Base-by-base conservation (phyloP, 2,113 vertebrate species). In the Tilapia sparmanii region DNA sequence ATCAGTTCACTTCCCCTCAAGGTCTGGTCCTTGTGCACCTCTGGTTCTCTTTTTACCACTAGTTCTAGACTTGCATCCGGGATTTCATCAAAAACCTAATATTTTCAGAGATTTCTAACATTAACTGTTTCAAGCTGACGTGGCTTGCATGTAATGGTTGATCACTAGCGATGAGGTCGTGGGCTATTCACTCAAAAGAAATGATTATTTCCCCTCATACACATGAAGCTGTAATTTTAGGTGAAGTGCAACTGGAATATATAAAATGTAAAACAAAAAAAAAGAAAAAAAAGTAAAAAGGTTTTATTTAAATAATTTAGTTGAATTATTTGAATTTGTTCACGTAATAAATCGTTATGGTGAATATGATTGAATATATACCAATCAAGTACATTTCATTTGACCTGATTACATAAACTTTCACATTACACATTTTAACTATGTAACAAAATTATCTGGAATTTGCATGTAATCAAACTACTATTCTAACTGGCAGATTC, bases 111-210 rank as follows among this genome's bases (percentile, higher is more conserved):
- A 22, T 68, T 71, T 71, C 11, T 16, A 71, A 71, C 66, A 71
- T 71, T 40, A 68, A 15, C 11, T 15, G 63, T 40, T 71, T 71
- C n/a, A 71, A 42, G n/a, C 66, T 68, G 63, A 68, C 19, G n/a
- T 24, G 35, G 35, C 63, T 68, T 68, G 2, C n/a, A 68, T 40
- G 12, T 24, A 40, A 24, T 24, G 35, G 35, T 42, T 24, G 11
- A 71, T 40, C 35, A 42, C 35, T 42, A 71, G n/a, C 3, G 8
- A 71, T 71, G 11, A 71, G 1, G 9, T 71, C 5, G 2, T 68
- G 63, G 19, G 33, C n/a, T 15, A 24, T 68, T 8, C 33, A 22
- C 33, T 38, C 63, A 66, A n/a, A 66, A 66, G 59, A 66, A 66
- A 38, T 13, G 3, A 38, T 22, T 38, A 22, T 68, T 68, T 38